A percentile compares a stretch with the other conserved stretches of the same genome.
These are phyloP conservation scores for Carassius gibelio DNA, from an alignment of 2,113 vertebrate species.

Conservation along the genomic window DNA sequence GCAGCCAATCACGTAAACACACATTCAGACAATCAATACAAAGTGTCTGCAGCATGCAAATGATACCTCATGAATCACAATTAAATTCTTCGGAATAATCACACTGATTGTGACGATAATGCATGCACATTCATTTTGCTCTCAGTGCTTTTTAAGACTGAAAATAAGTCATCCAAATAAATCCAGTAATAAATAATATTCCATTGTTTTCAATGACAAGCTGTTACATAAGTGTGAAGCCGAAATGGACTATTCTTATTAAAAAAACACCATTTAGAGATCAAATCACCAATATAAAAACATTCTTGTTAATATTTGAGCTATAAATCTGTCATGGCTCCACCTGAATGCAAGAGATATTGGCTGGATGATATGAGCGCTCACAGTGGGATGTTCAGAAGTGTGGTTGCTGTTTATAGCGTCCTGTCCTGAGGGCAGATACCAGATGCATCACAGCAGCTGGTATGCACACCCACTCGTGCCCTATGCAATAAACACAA, in stretches of 20 bases:
- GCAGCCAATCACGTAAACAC: neutral
- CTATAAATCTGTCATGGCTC: neutral
- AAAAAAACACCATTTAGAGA: neutral
- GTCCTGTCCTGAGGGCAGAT: conserved; percentile 13
- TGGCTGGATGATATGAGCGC: neutral
- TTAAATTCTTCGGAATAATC: neutral
- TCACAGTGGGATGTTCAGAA: neutral
- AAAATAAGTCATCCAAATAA: neutral
- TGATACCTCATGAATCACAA: neutral
- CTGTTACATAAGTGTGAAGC: neutral
- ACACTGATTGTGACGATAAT: neutral
- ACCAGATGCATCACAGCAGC: conserved; percentile 6
- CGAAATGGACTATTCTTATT: neutral
- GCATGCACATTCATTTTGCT: neutral
- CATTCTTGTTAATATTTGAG: neutral
- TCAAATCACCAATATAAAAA: neutral
- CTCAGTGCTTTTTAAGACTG: no score
- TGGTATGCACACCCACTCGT: conserved; percentile 1
- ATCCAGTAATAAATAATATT: neutral
- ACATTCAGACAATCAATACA: neutral
- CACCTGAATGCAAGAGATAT: neutral
- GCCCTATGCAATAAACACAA: conserved; percentile 12
- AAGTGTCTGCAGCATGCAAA: neutral
- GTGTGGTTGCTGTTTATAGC: conserved; percentile 1
- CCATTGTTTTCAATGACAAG: neutral